phyloP scores from a whole-genome alignment of 2,888 invertebrate genomes.

The Lepidocyrtinus sp. region DNA sequence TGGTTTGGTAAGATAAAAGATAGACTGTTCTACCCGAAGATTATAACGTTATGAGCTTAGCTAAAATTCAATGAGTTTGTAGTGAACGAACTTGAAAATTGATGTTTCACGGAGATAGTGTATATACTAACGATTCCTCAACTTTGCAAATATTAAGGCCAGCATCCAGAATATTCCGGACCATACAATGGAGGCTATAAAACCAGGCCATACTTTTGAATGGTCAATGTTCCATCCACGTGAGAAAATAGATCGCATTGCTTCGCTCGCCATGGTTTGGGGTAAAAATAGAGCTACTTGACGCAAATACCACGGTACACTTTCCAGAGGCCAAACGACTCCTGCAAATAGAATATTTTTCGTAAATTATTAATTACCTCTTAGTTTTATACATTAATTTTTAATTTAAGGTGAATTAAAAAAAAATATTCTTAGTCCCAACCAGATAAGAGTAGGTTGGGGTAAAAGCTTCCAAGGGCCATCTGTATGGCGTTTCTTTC shows the following conservation, averaged over 20 bases:
- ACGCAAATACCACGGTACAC: conserved; percentile 89
- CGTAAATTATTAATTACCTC: neutral
- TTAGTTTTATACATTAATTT: neutral
- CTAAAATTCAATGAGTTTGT: too few species aligned
- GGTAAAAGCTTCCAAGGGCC: conserved; percentile 95
- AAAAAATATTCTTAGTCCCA: conserved; percentile 72
- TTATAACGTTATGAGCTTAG: too few species aligned
- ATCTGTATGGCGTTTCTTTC: conserved; percentile 94
- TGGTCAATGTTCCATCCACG: conserved; percentile 73
- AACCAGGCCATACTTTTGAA: conserved; percentile 73
- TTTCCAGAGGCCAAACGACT: conserved; percentile 97
- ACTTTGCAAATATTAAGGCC: conserved; percentile 65
- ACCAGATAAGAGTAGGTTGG: conserved; percentile 92
- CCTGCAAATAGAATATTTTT: conserved; percentile 75
- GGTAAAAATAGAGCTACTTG: conserved; percentile 73
- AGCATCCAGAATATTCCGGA: conserved; percentile 70
- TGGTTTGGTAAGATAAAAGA: too few species aligned
- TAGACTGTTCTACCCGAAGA: too few species aligned
- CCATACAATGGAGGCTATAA: conserved; percentile 69
- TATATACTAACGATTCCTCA: too few species aligned
- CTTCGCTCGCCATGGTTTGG: conserved; percentile 73
- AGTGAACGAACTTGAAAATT: too few species aligned
- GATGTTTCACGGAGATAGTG: too few species aligned
- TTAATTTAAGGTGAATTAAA: neutral
- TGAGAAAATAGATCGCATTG: conserved; percentile 72